Evolutionary conservation across 2,888 invertebrate species (phyloP), one percentile per base, ranked within the genome.

Genomic region (Aporophyla lueneburgensis): DNA sequence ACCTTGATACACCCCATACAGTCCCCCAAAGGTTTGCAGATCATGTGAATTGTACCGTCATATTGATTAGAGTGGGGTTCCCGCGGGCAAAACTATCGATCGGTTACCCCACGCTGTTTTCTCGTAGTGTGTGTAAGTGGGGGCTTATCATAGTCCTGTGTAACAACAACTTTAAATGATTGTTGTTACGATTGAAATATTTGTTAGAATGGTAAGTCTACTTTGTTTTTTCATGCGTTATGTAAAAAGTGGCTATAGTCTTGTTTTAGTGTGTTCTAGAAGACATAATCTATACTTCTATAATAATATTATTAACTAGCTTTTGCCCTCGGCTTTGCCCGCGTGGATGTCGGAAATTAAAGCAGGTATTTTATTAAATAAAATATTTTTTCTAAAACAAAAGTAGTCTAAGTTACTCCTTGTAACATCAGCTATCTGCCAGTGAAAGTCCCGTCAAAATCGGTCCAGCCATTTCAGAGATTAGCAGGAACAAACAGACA

Each of bases 51-150:
- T 65, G 56, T 83, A 83, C 71, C 74, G 78, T 73, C 77, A 73
- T 81, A 85, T 83, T 79, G 86, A 84, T 83, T 83, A 63, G 21
- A 76, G 71, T 69, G 85, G 81, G 71, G 81, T 85, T 86, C 88
- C 88, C 85, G 79, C 62, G 82, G 88, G 88, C 72, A 74, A 81
- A 74, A 82, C 77, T 82, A 87, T 88, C 84, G 87, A 88, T 74
- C 83, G 56, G n/a, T 33, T 73, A 53, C 74, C 78, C 69, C 73
- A 70, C 71, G 53, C 61, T 54, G 19, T 40, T n/a, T 14, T 67
- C 16, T 12, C 14, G 7, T 69, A 6, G 81, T 81, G 66, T 82
- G 77, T 62, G 81, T 76, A 6, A 69, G 46, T 21, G 46, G 46
- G 68, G 72, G 66, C 53, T 10, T 6, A 59, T 53, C 24, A 33